Conservation (phyloP, 1,140 invertebrate species). For the Idris sp. region DNA sequence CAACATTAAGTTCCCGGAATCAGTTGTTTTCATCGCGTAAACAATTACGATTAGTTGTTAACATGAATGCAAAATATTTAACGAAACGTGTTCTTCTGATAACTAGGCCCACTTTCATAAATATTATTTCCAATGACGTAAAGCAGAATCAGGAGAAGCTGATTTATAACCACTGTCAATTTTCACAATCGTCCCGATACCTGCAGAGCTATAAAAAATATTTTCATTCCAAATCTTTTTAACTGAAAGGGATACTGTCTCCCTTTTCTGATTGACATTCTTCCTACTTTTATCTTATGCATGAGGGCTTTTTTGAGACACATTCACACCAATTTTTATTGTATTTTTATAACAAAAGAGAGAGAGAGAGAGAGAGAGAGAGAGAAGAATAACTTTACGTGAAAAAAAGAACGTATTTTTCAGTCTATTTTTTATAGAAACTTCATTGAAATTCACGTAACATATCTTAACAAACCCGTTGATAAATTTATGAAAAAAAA, state of each 20-base stretch:
- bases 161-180: slow-evolving; percentile 45
- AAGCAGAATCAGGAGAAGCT: slow-evolving; percentile 31
- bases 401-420: too few species aligned
- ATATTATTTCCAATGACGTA: slow-evolving; percentile 39
- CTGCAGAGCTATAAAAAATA: slow-evolving; percentile 29
- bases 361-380: too few species aligned
- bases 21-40: slow-evolving; percentile 5
- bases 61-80: slow-evolving; percentile 17
- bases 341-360: not conserved
- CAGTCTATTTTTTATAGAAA: too few species aligned
- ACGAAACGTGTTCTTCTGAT: slow-evolving; percentile 1
- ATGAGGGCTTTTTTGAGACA: not conserved
- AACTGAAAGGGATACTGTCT: not conserved
- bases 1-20: slow-evolving; percentile 12
- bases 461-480: too few species aligned
- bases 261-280: slow-evolving; percentile 2
- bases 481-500: not conserved
- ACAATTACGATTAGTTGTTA: slow-evolving; percentile 14
- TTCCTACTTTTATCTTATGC: slow-evolving; percentile 3
- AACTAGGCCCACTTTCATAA: slow-evolving; percentile 27
- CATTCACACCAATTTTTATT: too few species aligned
- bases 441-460: too few species aligned
- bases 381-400: too few species aligned
- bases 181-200: slow-evolving; percentile 28
- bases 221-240: slow-evolving; percentile 12